A percentile compares a stretch with the other conserved stretches of the same genome.
Conservation (phyloP, 1,140 invertebrate genomes). For the Bactericera cockerelli region DNA sequence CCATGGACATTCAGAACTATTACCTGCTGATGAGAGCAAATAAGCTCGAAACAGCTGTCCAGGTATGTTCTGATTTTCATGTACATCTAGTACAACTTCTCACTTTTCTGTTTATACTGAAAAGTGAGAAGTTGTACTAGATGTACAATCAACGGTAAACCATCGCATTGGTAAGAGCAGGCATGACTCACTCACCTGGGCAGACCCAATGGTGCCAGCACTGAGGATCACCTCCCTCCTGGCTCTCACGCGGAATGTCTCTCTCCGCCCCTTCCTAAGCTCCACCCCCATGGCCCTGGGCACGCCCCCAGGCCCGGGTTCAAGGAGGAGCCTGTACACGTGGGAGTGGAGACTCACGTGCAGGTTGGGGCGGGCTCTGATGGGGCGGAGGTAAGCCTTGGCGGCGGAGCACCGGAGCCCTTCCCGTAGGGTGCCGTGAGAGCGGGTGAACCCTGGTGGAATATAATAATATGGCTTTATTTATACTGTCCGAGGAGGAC, state of each 20-base stretch:
- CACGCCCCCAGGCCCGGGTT: slow-evolving; percentile 31
- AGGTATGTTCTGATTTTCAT: too few relatives aligned
- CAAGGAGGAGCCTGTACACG: slow-evolving; percentile 45
- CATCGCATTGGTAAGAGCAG: too few relatives aligned
- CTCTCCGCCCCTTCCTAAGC: slow-evolving; percentile 35
- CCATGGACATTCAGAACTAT: too few relatives aligned
- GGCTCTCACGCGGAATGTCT: slow-evolving; percentile 24
- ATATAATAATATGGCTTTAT: too few relatives aligned
- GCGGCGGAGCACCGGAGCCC: slow-evolving; percentile 44
- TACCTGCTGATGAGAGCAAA: too few relatives aligned
- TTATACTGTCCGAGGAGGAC: too few relatives aligned
- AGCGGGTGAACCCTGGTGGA: slow-evolving; percentile 29
- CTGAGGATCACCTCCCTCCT: slow-evolving; percentile 52
- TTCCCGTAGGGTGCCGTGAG: slow-evolving; percentile 60
- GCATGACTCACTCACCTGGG: too few relatives aligned
- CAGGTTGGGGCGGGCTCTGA: slow-evolving; percentile 50
- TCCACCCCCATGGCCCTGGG: slow-evolving; percentile 40
- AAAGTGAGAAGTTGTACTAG: too few relatives aligned
- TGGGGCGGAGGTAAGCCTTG: slow-evolving; percentile 67
- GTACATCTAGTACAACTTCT: too few relatives aligned
- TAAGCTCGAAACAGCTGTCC: too few relatives aligned
- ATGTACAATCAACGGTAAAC: too few relatives aligned
- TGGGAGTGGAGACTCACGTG: slow-evolving; percentile 48
- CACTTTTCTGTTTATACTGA: too few relatives aligned
- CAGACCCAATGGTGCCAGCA: slow-evolving; percentile 52